Percentiles rank a stretch among this genome's conserved stretches.
These are phyloP conservation scores for Chloropsis hardwickii DNA, from an alignment of 2,113 vertebrate genomes.

Conservation along the genomic window DNA sequence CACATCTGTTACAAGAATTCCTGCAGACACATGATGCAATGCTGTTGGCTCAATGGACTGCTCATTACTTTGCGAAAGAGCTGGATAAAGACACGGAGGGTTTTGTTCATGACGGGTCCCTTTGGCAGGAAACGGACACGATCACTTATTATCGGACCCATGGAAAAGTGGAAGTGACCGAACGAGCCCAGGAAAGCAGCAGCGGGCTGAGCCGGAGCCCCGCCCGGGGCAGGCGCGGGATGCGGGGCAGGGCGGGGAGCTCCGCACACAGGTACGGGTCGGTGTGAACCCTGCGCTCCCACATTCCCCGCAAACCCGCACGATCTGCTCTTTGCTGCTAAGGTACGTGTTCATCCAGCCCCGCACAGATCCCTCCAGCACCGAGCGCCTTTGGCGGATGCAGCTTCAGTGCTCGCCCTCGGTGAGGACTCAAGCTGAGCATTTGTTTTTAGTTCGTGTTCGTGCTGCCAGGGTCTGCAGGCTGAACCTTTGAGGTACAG, in stretches of 20 bases:
- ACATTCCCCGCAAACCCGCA: not conserved
- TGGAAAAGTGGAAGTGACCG: rapidly evolving
- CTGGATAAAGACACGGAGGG: rapidly evolving
- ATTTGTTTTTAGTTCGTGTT: rapidly evolving
- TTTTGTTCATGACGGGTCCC: not conserved
- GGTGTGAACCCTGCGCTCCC: not conserved
- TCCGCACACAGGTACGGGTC: rapidly evolving
- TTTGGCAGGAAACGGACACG: not conserved
- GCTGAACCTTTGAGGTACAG: not conserved
- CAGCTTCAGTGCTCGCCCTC: rapidly evolving
- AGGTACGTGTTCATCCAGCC: not conserved
- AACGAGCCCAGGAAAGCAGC: rapidly evolving
- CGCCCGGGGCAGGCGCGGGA: not conserved
- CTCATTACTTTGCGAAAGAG: not conserved
- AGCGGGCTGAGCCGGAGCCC: not conserved
- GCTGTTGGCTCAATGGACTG: not conserved
- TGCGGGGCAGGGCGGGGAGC: not conserved
- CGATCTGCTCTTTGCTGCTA: not conserved
- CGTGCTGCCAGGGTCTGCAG: not conserved
- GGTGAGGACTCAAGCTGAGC: not conserved
- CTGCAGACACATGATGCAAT: not conserved
- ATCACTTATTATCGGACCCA: rapidly evolving
- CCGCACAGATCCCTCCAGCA: not conserved
- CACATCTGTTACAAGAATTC: slow-evolving; percentile 29
- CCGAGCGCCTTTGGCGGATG: rapidly evolving